Evolutionary conservation across 2,113 vertebrate genomes (phyloP), one percentile per base, ranked within the genome.

Genomic region (Misgurnus anguillicaudatus): DNA sequence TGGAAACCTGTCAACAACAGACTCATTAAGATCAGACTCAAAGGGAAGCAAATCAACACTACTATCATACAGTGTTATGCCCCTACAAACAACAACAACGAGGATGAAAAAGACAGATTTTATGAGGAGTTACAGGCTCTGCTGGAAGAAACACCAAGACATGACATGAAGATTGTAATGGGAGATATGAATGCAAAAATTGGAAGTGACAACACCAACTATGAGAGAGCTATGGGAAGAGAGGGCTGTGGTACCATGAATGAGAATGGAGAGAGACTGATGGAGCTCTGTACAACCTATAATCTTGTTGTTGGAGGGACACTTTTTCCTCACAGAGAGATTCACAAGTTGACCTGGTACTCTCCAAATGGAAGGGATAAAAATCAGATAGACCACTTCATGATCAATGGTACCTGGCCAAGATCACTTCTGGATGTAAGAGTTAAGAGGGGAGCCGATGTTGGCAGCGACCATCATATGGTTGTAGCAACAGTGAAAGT

Each of bases 131-230:
- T n/a, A n/a, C n/a, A n/a, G n/a, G n/a, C n/a, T n/a, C n/a, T n/a
- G n/a, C n/a, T n/a, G n/a, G n/a, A n/a, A n/a, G n/a, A n/a, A n/a
- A n/a, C n/a, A n/a, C n/a, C n/a, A n/a, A n/a, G n/a, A n/a, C n/a
- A n/a, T n/a, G n/a, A n/a, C n/a, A n/a, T n/a, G n/a, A n/a, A n/a
- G n/a, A n/a, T n/a, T n/a, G n/a, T n/a, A n/a, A n/a, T n/a, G n/a
- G n/a, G n/a, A n/a, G n/a, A n/a, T n/a, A n/a, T n/a, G n/a, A 79
- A 79, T 19, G 67, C 39, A 60, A 79, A 70, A 13, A 55, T 79
- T 2, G 41, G 57, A 48, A 79, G 45, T 13, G 21, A 48, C 16
- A 79, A 48, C 41, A 42, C 41, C 5, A 62, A 19, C 6, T 62
- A 70, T 10, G 14, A 51, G 3, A 72, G 55, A 36, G 42, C 45